Percentiles rank a stretch among this genome's conserved stretches.
Conservation (phyloP, 2,797 vertebrate genomes). For the Lagorchestes hirsutus region DNA sequence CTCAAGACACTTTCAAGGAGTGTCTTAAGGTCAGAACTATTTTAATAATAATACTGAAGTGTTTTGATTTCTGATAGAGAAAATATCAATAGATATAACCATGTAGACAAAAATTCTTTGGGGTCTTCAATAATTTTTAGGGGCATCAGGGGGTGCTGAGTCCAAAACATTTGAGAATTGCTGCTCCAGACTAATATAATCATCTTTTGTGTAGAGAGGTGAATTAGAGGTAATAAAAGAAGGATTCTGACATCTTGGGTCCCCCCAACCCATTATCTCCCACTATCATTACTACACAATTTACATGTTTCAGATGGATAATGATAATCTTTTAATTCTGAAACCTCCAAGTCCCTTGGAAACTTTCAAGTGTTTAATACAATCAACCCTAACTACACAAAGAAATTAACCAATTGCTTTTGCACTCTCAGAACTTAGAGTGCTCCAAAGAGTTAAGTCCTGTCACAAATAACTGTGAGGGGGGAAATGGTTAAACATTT, state of each 20-base stretch:
- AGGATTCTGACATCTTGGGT: neutral
- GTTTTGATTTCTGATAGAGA: neutral
- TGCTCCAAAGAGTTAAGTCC: neutral
- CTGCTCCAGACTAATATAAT: neutral
- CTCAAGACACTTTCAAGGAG: neutral
- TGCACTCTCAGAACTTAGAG: neutral
- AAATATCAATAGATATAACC: neutral
- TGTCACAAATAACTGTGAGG: conserved; percentile 30
- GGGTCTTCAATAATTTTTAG: neutral
- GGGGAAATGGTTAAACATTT: conserved; percentile 25
- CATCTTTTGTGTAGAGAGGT: neutral
- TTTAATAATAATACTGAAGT: neutral
- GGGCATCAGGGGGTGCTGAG: neutral
- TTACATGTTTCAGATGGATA: neutral
- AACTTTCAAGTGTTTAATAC: neutral
- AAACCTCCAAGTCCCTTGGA: neutral
- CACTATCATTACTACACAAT: neutral
- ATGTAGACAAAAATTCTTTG: neutral
- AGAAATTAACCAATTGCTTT: neutral
- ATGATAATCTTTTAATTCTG: neutral
- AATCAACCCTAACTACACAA: neutral
- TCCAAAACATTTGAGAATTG: neutral
- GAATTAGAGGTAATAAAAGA: neutral
- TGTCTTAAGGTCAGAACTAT: neutral
- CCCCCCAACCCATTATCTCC: neutral